Base-by-base conservation (phyloP, 1,140 invertebrate species). In the Metaphire vulgaris region DNA sequence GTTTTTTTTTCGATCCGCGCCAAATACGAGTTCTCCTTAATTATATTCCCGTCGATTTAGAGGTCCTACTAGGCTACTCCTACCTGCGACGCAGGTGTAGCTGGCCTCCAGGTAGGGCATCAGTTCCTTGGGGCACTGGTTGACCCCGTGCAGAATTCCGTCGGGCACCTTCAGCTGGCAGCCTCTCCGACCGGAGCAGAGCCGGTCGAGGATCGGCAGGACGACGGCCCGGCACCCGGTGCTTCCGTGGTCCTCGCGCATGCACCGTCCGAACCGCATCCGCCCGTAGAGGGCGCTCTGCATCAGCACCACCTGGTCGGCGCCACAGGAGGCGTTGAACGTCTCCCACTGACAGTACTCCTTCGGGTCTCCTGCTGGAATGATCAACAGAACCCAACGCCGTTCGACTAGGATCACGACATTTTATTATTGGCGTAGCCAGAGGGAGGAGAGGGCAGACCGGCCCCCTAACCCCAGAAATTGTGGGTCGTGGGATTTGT, bases 131-230 rank as follows among this genome's bases (percentile, higher is more conserved):
- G 34, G 70, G 64, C 76, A 77, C 15, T 69, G 76, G 0, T 74
- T 65, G 6, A 30, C 70, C 21, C 33, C 71, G 29, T 74, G 33
- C 15, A 77, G 29, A 6, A 28, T 28, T 1, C 29, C 31, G 41
- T 77, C 71, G 0, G 76, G 76, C 15, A 77, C 15, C n/a, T 69
- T 32, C 15, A 77, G 64, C 21, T 69, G 34, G 28, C 76, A 77
- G 26, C n/a, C 31, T 1, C 56, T 26, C 15, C 76, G 70, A 32
- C 76, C 76, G 69, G 76, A 77, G 33, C 76, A 77, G n/a, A n/a
- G n/a, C n/a, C n/a, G n/a, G n/a, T n/a, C n/a, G n/a, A n/a, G n/a
- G n/a, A n/a, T n/a, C 31, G 28, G 26, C 67, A 68, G 21, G 31
- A 68, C 67, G 67, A 29, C 67, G 6, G 67, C 67, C 28, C 31